phyloP scores from a whole-genome alignment of 1,140 invertebrate species.

The Calliphora vicina region DNA sequence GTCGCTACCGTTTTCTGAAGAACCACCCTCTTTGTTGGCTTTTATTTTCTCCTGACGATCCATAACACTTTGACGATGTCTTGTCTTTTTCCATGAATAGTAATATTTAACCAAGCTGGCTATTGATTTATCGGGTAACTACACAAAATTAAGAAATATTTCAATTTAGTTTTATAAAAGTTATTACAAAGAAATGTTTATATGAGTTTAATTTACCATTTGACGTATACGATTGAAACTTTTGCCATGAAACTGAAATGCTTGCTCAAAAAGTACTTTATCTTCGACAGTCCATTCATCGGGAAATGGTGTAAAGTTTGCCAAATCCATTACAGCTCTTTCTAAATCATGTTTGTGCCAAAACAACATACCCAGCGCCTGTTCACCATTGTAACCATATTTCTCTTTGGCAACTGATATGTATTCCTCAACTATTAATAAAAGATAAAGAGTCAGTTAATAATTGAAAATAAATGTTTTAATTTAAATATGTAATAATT shows the following conservation, averaged over 20 bases:
- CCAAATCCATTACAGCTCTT: slow-evolving; percentile 88
- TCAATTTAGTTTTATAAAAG: not conserved
- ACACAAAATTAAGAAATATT: slow-evolving; percentile 40
- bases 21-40: slow-evolving; percentile 73
- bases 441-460: no score
- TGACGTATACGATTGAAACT: slow-evolving; percentile 96
- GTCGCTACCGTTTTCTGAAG: slow-evolving; percentile 79
- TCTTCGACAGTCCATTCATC: slow-evolving; percentile 99
- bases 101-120: slow-evolving; percentile 97
- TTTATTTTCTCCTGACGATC: slow-evolving; percentile 72
- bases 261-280: slow-evolving; percentile 97
- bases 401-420: slow-evolving; percentile 95
- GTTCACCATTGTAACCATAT: slow-evolving; percentile 97
- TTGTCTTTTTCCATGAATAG: slow-evolving; percentile 97
- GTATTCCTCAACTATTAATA: slow-evolving; percentile 95
- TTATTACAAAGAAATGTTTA: not conserved
- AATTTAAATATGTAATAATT: no score
- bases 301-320: slow-evolving; percentile 97
- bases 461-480: slow-evolving; percentile 42
- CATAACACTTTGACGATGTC: slow-evolving; percentile 91
- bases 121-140: slow-evolving; percentile 96
- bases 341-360: slow-evolving; percentile 98
- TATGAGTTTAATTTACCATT: slow-evolving; percentile 77
- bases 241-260: slow-evolving; percentile 98
- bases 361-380: slow-evolving; percentile 96